phyloP scores from a whole-genome alignment of 2,888 invertebrate species.

The Phymatocera aterrima region DNA sequence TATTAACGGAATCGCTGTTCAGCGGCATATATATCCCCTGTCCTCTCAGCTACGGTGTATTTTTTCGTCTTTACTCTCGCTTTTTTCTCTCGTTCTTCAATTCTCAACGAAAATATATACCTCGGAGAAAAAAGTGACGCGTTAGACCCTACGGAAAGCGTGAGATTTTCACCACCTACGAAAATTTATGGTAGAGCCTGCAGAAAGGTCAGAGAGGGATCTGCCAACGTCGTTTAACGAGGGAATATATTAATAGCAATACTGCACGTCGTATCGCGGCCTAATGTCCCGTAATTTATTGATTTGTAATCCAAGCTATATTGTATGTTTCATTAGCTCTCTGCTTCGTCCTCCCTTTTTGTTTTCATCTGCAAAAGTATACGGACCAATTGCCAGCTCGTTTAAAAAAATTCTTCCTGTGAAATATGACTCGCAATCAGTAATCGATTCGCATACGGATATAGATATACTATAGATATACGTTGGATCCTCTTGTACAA shows the following conservation, averaged over 20 bases:
- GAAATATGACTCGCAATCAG: not conserved
- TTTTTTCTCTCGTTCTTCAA: not conserved
- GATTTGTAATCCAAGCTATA: not conserved
- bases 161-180: not conserved
- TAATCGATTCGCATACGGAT: not conserved
- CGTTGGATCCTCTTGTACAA: no score
- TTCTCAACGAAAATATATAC: not conserved
- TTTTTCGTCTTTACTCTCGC: not conserved
- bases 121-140: not conserved
- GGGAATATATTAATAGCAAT: not conserved
- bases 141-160: not conserved
- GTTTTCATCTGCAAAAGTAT: not conserved
- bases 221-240: no score
- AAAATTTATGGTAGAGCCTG: not conserved
- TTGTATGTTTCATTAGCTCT: not conserved
- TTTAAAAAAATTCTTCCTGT: not conserved
- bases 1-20: conserved; percentile 42
- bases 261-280: not conserved
- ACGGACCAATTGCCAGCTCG: no score
- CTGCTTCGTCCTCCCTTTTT: not conserved
- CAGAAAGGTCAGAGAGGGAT: not conserved
- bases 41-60: not conserved
- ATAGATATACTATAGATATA: no score
- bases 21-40: not conserved
- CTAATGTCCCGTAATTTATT: not conserved